Evolutionary conservation across 1,140 invertebrate genomes (phyloP).

Genomic region (Ceratina japonica): DNA sequence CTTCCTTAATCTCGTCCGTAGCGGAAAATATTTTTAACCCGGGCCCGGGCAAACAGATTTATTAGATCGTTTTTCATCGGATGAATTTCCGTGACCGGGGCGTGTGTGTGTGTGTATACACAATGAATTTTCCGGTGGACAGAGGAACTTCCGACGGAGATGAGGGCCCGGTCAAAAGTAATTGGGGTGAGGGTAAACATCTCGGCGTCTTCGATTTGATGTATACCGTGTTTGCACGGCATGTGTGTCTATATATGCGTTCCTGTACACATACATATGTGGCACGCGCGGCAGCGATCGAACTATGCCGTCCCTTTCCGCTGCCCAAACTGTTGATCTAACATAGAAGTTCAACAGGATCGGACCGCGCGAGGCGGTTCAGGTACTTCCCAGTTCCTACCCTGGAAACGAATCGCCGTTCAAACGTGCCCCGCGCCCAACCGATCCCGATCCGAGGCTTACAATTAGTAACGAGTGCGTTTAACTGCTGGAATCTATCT

Average conservation of each 20-base stretch:
- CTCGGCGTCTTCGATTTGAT: conserved; percentile 30
- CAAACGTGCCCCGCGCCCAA: conserved; percentile 5
- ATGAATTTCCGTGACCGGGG: background rate
- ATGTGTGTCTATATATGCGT: conserved; percentile 7
- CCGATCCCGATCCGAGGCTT: background rate
- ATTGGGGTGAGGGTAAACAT: conserved; percentile 32
- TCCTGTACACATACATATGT: background rate
- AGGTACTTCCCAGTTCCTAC: conserved; percentile 15
- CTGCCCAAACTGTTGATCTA: conserved; percentile 54
- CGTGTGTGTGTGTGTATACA: background rate
- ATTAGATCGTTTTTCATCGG: background rate
- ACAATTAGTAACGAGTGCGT: too few relatives aligned
- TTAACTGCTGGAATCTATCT: background rate
- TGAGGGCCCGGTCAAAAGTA: conserved; percentile 21
- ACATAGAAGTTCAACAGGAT: conserved; percentile 45
- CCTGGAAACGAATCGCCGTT: conserved; percentile 45
- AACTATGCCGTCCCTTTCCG: conserved; percentile 1
- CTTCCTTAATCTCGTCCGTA: too few relatives aligned
- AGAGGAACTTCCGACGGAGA: background rate
- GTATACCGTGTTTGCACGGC: conserved; percentile 19
- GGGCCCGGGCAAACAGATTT: background rate
- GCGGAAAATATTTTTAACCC: too few relatives aligned
- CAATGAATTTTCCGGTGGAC: background rate
- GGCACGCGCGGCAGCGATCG: too few relatives aligned
- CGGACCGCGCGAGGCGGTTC: conserved; percentile 38